Evolutionary conservation across 2,888 invertebrate genomes (phyloP), one percentile per base, ranked within the genome.

Genomic region (Pyrgus malvae): DNA sequence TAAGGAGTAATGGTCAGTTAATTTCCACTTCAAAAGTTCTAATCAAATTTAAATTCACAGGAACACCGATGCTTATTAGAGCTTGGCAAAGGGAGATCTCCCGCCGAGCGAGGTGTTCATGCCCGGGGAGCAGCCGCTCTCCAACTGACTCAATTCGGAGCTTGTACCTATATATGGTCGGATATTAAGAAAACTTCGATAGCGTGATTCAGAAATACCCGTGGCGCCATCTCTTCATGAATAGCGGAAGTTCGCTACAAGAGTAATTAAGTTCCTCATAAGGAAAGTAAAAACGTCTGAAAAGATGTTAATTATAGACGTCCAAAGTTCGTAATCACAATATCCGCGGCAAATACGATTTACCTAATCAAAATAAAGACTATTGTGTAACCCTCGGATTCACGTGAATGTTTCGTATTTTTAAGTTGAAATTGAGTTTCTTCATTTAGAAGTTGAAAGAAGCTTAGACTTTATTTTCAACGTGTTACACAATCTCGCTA

Each of bases 341-440:
- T 61, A 64, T 58, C 57, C 50, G 55, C 61, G 53, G 53, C 49
- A 62, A 73, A 74, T 65, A 67, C 64, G 70, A 68, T 60, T 67
- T 67, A 65, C 61, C 59, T 60, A 68, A 76, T 67, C 59, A 65
- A 67, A 66, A 66, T 59, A 48, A 48, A 58, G 55, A 58, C 64
- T 42, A 62, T 76, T 74, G 67, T 67, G 62, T 65, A 72, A 77
- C 19, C 37, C 55, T 40, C 17, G 38, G 42, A 63, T 76, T 78
- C 70, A 74, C 72, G 66, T 69, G 69, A 77, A 71, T 56, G 56
- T 51, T 33, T 54, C 56, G 56, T 56, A 67, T 73, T 73, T 70
- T 73, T 66, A 50, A 51, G 25, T 51, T 51, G 33, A 54, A 70
- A 74, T 75, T 74, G 69, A 65, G 65, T 76, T 78, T 73, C 68